A percentile compares a stretch with the other conserved stretches of the same genome.
Conservation (phyloP, 2,888 invertebrate species). For the Cacoxenus indagator region DNA sequence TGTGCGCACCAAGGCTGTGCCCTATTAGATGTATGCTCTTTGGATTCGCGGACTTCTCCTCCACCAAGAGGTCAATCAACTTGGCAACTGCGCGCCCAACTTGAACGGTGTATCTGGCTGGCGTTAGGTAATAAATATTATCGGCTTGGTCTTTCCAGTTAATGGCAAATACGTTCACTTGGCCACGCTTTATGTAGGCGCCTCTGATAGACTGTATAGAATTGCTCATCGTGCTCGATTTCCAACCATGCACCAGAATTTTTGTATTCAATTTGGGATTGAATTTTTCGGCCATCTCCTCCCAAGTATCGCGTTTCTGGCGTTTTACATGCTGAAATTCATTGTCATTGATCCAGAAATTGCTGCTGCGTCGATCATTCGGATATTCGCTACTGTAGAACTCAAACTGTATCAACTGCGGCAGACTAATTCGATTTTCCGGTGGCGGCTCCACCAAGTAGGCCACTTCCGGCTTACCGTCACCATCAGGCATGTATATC, state of each 20-base stretch:
- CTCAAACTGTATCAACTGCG: constrained; percentile 63
- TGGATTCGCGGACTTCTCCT: constrained; percentile 64
- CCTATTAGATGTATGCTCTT: constrained; percentile 68
- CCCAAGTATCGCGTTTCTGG: constrained; percentile 66
- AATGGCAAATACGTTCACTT: constrained; percentile 68
- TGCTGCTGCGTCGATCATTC: constrained; percentile 43
- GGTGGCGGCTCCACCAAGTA: constrained; percentile 66
- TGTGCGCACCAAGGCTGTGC: constrained; percentile 76
- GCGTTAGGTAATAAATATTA: constrained; percentile 67
- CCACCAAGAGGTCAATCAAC: constrained; percentile 66
- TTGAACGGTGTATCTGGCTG: constrained; percentile 66
- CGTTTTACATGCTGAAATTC: constrained; percentile 43
- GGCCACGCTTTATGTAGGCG: constrained; percentile 61
- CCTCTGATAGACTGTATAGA: constrained; percentile 69
- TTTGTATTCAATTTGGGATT: constrained; percentile 67
- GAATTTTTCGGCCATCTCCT: constrained; percentile 66
- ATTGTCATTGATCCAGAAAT: constrained; percentile 55
- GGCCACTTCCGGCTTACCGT: constrained; percentile 67
- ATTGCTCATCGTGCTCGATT: constrained; percentile 68
- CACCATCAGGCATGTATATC: constrained; percentile 71
- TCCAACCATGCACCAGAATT: constrained; percentile 70
- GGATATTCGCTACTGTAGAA: constrained; percentile 58
- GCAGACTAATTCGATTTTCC: constrained; percentile 53
- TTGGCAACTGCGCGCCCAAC: constrained; percentile 68
- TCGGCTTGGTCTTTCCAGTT: constrained; percentile 69